Evolutionary conservation across 1,140 invertebrate genomes (phyloP).

Genomic region (Brachystomella parvula): DNA sequence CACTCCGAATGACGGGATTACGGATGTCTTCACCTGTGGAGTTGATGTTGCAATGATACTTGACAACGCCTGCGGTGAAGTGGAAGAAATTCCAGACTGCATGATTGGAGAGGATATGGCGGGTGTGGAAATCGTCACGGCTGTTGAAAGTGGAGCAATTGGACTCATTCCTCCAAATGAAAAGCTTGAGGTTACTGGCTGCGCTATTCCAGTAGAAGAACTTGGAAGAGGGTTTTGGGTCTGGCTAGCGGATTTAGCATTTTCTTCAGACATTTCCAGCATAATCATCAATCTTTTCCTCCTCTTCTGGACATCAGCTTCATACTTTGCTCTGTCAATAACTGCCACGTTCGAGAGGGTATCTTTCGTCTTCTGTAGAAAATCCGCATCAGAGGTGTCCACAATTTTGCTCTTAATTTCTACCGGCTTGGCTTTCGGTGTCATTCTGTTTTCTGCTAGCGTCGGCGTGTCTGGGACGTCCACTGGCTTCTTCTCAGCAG

Average conservation of each 20-base stretch:
- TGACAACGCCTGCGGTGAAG: too few species aligned
- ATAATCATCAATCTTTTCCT: conserved; percentile 14
- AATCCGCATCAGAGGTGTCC: too few species aligned
- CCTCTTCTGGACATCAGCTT: conserved; percentile 14
- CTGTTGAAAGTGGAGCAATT: too few species aligned
- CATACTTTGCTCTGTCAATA: conserved; percentile 18
- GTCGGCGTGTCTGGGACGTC: too few species aligned
- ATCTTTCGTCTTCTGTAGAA: too few species aligned
- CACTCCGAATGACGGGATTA: neutral
- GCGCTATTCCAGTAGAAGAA: too few species aligned
- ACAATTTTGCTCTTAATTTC: neutral
- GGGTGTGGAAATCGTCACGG: too few species aligned
- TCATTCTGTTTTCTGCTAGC: neutral
- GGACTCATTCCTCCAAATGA: too few species aligned
- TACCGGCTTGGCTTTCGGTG: too few species aligned
- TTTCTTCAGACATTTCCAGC: conserved; percentile 3
- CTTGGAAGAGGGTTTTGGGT: too few species aligned
- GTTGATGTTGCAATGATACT: neutral
- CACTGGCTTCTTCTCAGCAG: neutral
- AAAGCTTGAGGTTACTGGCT: conserved; percentile 2
- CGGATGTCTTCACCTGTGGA: neutral
- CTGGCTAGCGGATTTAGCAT: neutral
- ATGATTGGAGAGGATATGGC: too few species aligned
- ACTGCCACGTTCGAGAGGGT: neutral
- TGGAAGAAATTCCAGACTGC: too few species aligned